phyloP scores from a whole-genome alignment of 2,113 vertebrate species.

The Myrmophylax atrothorax region DNA sequence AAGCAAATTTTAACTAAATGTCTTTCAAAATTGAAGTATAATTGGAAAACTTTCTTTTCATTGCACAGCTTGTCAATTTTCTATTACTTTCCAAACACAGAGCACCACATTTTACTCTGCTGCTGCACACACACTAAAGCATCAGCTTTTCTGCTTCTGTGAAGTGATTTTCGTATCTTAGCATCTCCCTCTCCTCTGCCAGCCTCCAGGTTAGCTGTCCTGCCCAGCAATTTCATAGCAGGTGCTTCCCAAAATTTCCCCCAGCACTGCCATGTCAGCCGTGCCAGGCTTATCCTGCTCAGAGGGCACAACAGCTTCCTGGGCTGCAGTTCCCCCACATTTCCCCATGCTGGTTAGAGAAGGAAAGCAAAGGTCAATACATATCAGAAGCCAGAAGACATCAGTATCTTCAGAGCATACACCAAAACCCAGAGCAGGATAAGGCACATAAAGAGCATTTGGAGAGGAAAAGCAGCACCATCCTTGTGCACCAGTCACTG shows the following conservation, averaged over 20 bases:
- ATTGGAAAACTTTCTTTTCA: neutral
- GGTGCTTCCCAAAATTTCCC: neutral
- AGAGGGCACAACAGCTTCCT: neutral
- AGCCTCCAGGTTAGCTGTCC: neutral
- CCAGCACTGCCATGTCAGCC: neutral
- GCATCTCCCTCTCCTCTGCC: neutral
- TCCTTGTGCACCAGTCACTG: fast-evolving
- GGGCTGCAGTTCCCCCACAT: neutral
- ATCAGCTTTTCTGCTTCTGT: neutral
- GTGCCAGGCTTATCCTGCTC: neutral
- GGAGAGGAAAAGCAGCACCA: neutral
- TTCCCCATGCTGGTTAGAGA: neutral
- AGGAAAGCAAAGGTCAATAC: neutral
- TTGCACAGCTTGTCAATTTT: neutral
- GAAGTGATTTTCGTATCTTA: neutral
- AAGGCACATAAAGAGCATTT: fast-evolving
- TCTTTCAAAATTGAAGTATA: neutral
- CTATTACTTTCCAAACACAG: neutral
- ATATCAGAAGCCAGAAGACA: neutral
- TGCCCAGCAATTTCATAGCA: fast-evolving
- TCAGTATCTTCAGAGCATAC: neutral
- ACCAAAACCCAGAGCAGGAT: neutral
- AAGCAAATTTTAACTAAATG: neutral
- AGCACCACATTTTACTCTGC: neutral
- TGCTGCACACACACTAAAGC: neutral